Percentiles rank a stretch among this genome's conserved stretches.
Evolutionary conservation across 2,797 vertebrate species (phyloP).

Genomic region (Sebastes trivittatus): DNA sequence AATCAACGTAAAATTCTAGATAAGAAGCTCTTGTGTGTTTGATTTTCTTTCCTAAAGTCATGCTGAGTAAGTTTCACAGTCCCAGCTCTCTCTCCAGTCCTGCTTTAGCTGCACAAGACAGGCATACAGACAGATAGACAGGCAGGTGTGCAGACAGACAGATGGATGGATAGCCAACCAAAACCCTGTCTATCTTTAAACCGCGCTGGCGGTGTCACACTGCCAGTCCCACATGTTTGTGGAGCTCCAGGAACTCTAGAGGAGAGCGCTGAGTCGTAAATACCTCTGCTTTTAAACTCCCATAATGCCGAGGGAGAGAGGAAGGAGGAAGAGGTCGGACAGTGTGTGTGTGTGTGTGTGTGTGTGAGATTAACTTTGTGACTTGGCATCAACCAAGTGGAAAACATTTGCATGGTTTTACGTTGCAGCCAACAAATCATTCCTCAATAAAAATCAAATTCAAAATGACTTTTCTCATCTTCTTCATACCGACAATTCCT

Average conservation of each 20-base stretch:
- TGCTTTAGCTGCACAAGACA: slow-evolving; percentile 8
- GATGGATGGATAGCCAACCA: slow-evolving; percentile 52
- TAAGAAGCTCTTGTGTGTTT: background rate
- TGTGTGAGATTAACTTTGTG: no score
- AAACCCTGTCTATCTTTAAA: slow-evolving; percentile 76
- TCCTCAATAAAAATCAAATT: slow-evolving; percentile 51
- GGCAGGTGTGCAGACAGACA: slow-evolving; percentile 18
- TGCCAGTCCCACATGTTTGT: slow-evolving; percentile 50
- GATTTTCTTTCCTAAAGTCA: background rate
- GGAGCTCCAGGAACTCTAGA: slow-evolving; percentile 74
- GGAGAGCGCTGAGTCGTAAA: slow-evolving; percentile 78
- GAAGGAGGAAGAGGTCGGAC: slow-evolving; percentile 41
- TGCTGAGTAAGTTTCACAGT: background rate
- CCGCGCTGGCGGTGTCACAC: slow-evolving; percentile 49
- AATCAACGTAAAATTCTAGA: background rate
- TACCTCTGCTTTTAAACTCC: slow-evolving; percentile 79
- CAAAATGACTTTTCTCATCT: slow-evolving; percentile 28
- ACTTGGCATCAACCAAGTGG: slow-evolving; percentile 39
- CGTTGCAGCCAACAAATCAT: slow-evolving; percentile 54
- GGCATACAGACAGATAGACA: slow-evolving; percentile 6
- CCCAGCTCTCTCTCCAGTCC: background rate
- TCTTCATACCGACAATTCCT: slow-evolving; percentile 43
- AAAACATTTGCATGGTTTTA: slow-evolving; percentile 58
- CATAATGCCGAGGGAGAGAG: slow-evolving; percentile 41
- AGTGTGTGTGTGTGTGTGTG: slow-evolving; percentile 1